A percentile compares a stretch with the other conserved stretches of the same genome.
phyloP scores from a whole-genome alignment of 2,888 invertebrate genomes.

The Gymnosoma rotundatum region DNA sequence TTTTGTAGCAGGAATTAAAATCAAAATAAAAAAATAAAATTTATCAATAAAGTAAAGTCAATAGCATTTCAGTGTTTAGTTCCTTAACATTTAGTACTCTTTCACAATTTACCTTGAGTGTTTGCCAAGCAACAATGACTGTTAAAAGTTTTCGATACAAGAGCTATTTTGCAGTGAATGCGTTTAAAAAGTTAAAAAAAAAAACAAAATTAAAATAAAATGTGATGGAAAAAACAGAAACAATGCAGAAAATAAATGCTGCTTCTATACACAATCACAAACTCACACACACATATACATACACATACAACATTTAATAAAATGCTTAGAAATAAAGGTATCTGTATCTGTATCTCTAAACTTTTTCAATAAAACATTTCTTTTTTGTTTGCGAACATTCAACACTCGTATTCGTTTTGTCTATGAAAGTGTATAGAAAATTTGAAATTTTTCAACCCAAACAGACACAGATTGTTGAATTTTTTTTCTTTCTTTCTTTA shows the following conservation, averaged over 20 bases:
- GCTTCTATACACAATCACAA: slow-evolving; percentile 26
- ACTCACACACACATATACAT: not conserved
- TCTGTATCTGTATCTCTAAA: not conserved
- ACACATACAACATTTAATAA: not conserved
- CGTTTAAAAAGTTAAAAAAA: slow-evolving; percentile 13
- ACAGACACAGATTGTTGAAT: slow-evolving; percentile 52
- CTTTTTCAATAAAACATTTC: slow-evolving; percentile 41
- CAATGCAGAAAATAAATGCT: slow-evolving; percentile 31
- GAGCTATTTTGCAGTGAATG: slow-evolving; percentile 21
- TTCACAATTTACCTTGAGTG: not conserved
- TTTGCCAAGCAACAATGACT: slow-evolving; percentile 2
- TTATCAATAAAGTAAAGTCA: too few relatives aligned
- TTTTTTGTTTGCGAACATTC: slow-evolving; percentile 45
- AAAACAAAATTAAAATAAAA: not conserved
- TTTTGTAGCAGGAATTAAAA: too few relatives aligned
- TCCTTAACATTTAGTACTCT: not conserved
- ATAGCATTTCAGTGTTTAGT: too few relatives aligned
- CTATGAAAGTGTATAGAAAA: slow-evolving; percentile 31
- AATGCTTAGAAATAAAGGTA: slow-evolving; percentile 24
- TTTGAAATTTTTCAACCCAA: slow-evolving; percentile 26
- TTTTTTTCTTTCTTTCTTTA: slow-evolving; percentile 22
- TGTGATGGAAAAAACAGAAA: slow-evolving; percentile 15
- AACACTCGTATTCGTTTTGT: slow-evolving; percentile 7
- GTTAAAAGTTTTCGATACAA: slow-evolving; percentile 1
- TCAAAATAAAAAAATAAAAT: too few relatives aligned